Evolutionary conservation across 2,888 invertebrate genomes (phyloP).

Genomic region (Hofmannophila pseudospretella): DNA sequence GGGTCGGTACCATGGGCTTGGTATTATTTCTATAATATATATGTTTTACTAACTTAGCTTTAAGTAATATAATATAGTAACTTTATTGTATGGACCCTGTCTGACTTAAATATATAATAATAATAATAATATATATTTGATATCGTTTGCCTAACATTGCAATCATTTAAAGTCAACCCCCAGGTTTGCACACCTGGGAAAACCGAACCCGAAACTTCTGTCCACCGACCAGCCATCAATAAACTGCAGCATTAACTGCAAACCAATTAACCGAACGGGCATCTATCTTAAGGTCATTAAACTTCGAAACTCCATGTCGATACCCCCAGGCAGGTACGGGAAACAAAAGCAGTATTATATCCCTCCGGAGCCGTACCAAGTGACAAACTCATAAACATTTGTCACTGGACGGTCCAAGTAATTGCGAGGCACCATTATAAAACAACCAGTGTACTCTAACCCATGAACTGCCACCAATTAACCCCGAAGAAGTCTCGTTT

Average conservation of each 20-base stretch:
- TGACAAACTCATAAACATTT: constrained; percentile 78
- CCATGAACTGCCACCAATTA: constrained; percentile 13
- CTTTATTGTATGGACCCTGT: too few species aligned
- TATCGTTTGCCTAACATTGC: too few species aligned
- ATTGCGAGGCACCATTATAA: constrained; percentile 57
- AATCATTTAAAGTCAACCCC: too few species aligned
- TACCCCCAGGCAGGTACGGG: constrained; percentile 43
- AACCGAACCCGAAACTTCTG: too few species aligned
- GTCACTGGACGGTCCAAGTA: constrained; percentile 69
- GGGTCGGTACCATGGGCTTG: too few species aligned
- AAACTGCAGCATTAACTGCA: constrained; percentile 5
- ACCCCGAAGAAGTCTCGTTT: constrained; percentile 7
- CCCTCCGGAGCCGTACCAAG: constrained; percentile 47
- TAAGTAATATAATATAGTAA: too few species aligned
- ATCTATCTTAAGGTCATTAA: constrained; percentile 55
- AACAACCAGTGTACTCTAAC: constrained; percentile 39
- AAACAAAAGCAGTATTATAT: constrained; percentile 44
- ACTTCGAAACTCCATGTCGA: constrained; percentile 42
- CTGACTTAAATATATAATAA: too few species aligned
- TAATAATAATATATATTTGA: too few species aligned
- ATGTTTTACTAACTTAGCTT: too few species aligned
- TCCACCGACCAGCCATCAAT: too few species aligned
- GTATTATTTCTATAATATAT: too few species aligned
- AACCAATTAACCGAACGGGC: constrained; percentile 16
- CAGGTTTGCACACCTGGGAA: too few species aligned